Evolutionary conservation across 2,113 vertebrate genomes (phyloP), one percentile per base, ranked within the genome.

Genomic region (Crotophaga sulcirostris): DNA sequence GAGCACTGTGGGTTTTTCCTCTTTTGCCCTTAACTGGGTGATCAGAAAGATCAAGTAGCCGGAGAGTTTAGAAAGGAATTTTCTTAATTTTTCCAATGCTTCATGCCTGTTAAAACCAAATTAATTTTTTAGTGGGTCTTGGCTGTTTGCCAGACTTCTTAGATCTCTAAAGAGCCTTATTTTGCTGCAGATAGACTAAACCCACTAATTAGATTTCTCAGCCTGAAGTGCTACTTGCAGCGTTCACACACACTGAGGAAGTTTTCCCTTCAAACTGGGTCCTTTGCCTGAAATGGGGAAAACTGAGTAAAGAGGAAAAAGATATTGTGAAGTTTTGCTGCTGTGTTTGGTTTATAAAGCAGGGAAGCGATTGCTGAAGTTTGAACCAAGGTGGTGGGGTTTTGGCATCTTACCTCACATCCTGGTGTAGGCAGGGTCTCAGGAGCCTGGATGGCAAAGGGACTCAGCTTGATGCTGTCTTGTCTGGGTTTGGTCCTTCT

Each of bases 51-150:
- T 93, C 72, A 80, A 93, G 86, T 59, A 78, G 88, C 79, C 6
- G 10, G 76, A 83, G 91, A 80, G 34, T 93, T 84, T 79, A 64
- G 90, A 87, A 68, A 62, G 64, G 87, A 36, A 36, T 93, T 96
- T 80, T 76, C 87, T 94, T 91, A 67, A 79, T 95, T 95, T 97
- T 94, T 67, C 58, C 8, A 88, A 84, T 0, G 9, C 77, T 95
- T 93, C 58, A 8, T 72, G 93, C 81, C 95, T 92, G 87, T 94
- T 96, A 93, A 95, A 95, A 93, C 67, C 93, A 91, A 93, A 97
- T 97, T 96, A 95, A 96, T 88, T 91, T 92, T 97, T 94, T 86
- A 93, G 94, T 19, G 85, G 29, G 68, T 56, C 72, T 88, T 96
- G 96, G 94, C 86, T 0, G 1, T 55, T 91, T 84, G 90, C 97